phyloP scores from a whole-genome alignment of 2,113 vertebrate species.

The Sinosuthora webbiana region DNA sequence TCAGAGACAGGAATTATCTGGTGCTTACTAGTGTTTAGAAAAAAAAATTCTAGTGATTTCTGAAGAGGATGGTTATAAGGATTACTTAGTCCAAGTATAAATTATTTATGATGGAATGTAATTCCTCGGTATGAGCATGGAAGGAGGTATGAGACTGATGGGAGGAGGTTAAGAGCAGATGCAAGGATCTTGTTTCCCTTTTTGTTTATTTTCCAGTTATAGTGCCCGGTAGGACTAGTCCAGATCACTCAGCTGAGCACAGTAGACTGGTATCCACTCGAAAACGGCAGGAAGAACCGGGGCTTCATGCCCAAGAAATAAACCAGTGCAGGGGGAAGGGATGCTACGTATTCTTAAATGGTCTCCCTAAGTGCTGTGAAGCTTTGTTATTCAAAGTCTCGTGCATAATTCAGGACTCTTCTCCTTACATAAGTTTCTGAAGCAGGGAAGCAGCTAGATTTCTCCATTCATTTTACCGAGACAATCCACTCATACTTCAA shows the following conservation, averaged over 20 bases:
- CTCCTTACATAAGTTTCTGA: background rate
- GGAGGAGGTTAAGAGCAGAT: background rate
- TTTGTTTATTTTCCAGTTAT: background rate
- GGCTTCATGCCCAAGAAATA: background rate
- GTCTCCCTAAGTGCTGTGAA: background rate
- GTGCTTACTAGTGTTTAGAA: background rate
- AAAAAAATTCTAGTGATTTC: background rate
- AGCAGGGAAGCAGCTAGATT: background rate
- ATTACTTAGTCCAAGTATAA: background rate
- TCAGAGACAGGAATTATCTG: background rate
- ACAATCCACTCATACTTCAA: background rate
- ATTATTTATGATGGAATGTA: background rate
- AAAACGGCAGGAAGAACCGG: background rate
- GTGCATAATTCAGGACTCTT: conserved; percentile 31
- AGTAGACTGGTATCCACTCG: background rate
- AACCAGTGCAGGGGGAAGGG: background rate
- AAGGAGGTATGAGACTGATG: background rate
- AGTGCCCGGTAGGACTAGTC: background rate
- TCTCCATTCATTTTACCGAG: background rate
- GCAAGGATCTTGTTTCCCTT: background rate
- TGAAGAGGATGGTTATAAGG: background rate
- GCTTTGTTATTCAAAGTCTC: conserved; percentile 8
- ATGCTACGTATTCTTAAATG: background rate
- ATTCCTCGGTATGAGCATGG: background rate
- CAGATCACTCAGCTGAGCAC: background rate